phyloP scores from a whole-genome alignment of 1,140 invertebrate genomes.

The Coelopa frigida region DNA sequence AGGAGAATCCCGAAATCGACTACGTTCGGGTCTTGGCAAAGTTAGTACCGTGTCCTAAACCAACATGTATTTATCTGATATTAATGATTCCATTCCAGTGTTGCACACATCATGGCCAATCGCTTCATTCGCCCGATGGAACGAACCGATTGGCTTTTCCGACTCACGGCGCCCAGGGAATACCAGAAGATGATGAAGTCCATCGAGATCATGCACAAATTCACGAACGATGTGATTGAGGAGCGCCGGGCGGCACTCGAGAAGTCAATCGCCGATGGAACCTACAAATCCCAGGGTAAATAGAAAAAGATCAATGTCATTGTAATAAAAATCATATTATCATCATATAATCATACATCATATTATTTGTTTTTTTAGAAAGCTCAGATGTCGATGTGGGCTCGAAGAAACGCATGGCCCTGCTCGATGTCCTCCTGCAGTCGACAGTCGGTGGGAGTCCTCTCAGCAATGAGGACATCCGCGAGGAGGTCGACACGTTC shows the following conservation, averaged over 20 bases:
- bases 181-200: conserved; percentile 48
- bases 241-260: conserved; percentile 41
- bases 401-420: conserved; percentile 57
- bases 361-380: too few species aligned
- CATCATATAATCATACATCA: too few species aligned
- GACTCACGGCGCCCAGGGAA: conserved; percentile 20
- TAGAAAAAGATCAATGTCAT: too few species aligned
- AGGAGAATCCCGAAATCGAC: conserved; percentile 55
- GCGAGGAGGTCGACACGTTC: conserved; percentile 69
- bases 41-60: conserved; percentile 47
- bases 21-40: conserved; percentile 61
- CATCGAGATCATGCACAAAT: conserved; percentile 60
- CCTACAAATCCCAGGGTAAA: conserved; percentile 1
- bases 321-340: too few species aligned
- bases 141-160: conserved; percentile 20
- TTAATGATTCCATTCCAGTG: conserved; percentile 13
- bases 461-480: conserved; percentile 61
- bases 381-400: conserved; percentile 37
- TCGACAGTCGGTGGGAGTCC: conserved; percentile 49
- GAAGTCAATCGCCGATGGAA: conserved; percentile 19
- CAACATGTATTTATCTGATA: conserved; percentile 45
- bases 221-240: conserved; percentile 55
- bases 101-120: conserved; percentile 24
- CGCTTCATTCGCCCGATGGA: conserved; percentile 25
- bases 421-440: conserved; percentile 69